Evolutionary conservation across 2,113 vertebrate genomes (phyloP), one percentile per base, ranked within the genome.

Genomic region (Cynoglossus semilaevis): DNA sequence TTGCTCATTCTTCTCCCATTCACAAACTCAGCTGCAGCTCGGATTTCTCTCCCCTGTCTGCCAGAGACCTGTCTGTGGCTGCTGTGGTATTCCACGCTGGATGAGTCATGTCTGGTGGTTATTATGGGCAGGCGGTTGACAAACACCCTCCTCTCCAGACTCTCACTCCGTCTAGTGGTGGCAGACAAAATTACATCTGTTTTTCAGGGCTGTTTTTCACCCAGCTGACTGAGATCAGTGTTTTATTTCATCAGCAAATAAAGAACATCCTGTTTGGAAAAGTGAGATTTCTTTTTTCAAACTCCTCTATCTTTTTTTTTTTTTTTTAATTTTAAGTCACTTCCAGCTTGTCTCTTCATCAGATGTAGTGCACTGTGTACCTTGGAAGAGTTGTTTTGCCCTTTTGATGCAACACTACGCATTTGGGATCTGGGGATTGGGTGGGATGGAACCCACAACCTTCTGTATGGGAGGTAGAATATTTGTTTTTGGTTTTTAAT

Each of bases 81-180:
- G 82, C 85, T 83, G 82, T 83, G 87, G 87, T 87, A 85, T 88
- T 88, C 85, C 83, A 81, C 79, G 80, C 85, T 85, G 87, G 74
- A 88, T 88, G 85, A 87, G 76, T 88, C 87, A 88, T 85, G 87
- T 88, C 87, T 88, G 87, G 80, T 82, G 83, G 82, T 88, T 87
- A 82, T 88, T 86, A 87, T 84, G 82, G 80, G 85, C 72, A 75
- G 64, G 72, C 72, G 15, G 67, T 84, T 77, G 67, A n/a, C 35
- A 29, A 35, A 51, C 63, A 29, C 52, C 47, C 54, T 52, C 48
- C 15, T 63, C 55, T 56, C 67, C 72, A 58, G 1, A 34, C 74
- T 63, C 67, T 79, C 67, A 64, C 83, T 69, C 85, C 83, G 63
- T 83, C 87, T 86, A 84, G 85, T 76, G 85, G 87, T 76, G 78